Base-by-base conservation (phyloP, 1,140 invertebrate genomes). In the Trichoplusia ni region DNA sequence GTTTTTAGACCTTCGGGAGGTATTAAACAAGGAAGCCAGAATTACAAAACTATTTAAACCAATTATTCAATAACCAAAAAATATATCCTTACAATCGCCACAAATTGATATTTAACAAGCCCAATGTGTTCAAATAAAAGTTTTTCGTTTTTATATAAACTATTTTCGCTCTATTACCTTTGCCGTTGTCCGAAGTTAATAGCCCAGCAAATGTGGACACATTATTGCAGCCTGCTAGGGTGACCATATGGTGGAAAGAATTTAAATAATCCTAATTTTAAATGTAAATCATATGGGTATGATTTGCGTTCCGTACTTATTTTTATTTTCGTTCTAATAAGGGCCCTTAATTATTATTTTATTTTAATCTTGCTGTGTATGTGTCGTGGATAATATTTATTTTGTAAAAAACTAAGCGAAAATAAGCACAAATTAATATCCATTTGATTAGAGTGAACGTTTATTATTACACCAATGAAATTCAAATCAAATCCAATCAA, bases 161-260 rank as follows among this genome's bases (percentile, higher is more conserved):
- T 68, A 67, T 80, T 66, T 68, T 71, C 77, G 77, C 49, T 80
- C 77, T 72, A 77, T 67, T 82, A 69, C 72, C 58, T 71, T 47
- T 47, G 29, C 70, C 49, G 73, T 79, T 82, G 81, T 85, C 56
- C 66, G 38, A 19, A 68, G 64, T 79, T 85, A 85, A 85, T 83
- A 76, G 73, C 33, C 75, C 76, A 73, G 70, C 63, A 84, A 84
- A 85, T 80, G 76, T 82, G 78, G 78, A 73, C 81, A 83, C 78
- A 75, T 82, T 82, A 78, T 51, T 74, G 35, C 13, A 11, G 16
- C 25, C 53, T 54, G n/a, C 6, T 73, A 64, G 46, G 65, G 71
- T 76, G 69, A 73, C 78, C 65, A 83, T 64, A 42, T 13, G 54
- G 31, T 56, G 42, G 13, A 2, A 21, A 16, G 16, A 35, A 47